A percentile compares a stretch with the other conserved stretches of the same genome.
These are phyloP conservation scores for Lithobates pipiens DNA, from an alignment of 2,797 vertebrate genomes.

Conservation along the genomic window DNA sequence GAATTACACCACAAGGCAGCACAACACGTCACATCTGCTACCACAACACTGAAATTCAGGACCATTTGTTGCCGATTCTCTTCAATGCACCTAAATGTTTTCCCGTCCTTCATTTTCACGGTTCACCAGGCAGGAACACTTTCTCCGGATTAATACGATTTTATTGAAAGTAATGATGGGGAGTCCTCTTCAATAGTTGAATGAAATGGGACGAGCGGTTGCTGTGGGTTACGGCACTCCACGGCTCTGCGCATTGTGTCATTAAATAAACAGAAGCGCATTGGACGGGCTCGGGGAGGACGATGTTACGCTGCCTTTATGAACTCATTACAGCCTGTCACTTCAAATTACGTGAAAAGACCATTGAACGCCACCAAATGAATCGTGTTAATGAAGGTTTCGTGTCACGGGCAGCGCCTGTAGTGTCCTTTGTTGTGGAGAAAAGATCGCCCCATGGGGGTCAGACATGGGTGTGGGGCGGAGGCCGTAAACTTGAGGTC, in stretches of 20 bases:
- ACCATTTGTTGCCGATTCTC: no score
- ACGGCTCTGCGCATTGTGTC: not conserved
- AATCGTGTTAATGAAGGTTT: not conserved
- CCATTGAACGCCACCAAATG: not conserved
- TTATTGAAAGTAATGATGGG: no score
- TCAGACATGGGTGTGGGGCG: conserved; percentile 20
- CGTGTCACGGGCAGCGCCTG: not conserved
- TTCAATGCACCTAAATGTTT: no score
- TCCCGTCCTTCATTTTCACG: no score
- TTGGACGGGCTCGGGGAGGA: not conserved
- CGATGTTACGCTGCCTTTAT: not conserved
- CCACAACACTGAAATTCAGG: no score
- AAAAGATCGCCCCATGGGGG: not conserved
- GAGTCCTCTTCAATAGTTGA: not conserved
- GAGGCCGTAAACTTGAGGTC: conserved; percentile 34
- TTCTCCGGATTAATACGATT: no score
- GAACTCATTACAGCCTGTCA: not conserved
- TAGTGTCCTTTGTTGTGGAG: not conserved
- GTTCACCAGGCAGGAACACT: no score
- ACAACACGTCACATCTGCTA: no score
- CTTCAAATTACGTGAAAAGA: not conserved
- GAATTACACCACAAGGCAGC: no score
- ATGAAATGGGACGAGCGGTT: not conserved
- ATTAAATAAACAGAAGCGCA: not conserved
- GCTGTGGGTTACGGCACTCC: not conserved